These are phyloP conservation scores for Camelus dromedarius DNA, from an alignment of 2,113 vertebrate genomes.

Conservation along the genomic window DNA sequence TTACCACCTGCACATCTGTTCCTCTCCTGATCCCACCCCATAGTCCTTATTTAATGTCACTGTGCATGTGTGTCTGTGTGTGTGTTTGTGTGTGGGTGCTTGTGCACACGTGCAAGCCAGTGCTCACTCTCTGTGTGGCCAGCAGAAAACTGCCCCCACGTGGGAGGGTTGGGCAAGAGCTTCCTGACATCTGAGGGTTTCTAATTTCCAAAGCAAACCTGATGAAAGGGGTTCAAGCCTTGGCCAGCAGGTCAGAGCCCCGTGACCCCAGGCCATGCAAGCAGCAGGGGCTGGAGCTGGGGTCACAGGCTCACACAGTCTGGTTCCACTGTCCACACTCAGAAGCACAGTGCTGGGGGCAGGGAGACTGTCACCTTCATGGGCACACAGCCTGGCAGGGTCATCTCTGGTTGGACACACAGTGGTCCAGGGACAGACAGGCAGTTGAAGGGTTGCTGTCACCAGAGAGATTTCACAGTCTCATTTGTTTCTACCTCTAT, in stretches of 20 bases:
- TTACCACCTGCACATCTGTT: background rate
- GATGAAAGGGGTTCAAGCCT: no score
- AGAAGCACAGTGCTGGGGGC: no score
- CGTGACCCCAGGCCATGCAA: background rate
- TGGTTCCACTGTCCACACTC: background rate
- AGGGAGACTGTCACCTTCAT: background rate
- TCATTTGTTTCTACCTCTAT: background rate
- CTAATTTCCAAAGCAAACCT: background rate
- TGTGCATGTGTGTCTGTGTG: background rate
- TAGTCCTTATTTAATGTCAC: background rate
- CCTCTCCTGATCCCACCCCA: background rate
- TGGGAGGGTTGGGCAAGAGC: no score
- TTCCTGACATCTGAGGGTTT: background rate
- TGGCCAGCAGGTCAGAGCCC: background rate
- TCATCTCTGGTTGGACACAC: background rate
- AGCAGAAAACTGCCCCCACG: no score
- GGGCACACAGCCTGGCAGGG: background rate
- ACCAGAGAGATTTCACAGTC: background rate
- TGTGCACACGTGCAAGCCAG: rapidly evolving
- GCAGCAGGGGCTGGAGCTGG: background rate
- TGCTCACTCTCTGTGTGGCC: background rate
- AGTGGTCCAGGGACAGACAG: background rate
- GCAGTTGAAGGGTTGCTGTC: background rate
- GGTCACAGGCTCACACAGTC: background rate
- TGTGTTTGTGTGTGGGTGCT: rapidly evolving